Conservation (phyloP, 2,113 vertebrate genomes). For the Cettia cetti region DNA sequence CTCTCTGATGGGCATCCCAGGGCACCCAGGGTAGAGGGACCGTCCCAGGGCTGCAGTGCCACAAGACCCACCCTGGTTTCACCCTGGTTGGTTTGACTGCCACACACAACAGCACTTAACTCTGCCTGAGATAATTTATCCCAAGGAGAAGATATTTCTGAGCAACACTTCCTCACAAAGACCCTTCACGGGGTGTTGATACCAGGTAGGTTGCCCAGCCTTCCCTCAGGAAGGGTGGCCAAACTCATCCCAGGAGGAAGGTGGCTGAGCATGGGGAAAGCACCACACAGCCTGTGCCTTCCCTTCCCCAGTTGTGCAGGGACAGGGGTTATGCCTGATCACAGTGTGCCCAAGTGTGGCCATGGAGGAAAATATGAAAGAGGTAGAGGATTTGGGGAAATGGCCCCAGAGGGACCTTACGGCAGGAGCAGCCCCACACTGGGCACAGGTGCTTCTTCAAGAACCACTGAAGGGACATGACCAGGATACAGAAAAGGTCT, state of each 20-base stretch:
- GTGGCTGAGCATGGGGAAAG: neutral
- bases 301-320: neutral
- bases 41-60: neutral
- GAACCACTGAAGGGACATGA: neutral
- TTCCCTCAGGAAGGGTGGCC: fast-evolving
- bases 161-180: neutral
- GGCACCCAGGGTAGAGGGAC: neutral
- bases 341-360: fast-evolving
- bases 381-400: neutral
- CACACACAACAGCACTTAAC: neutral
- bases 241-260: fast-evolving
- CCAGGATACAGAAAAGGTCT: neutral
- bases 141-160: neutral
- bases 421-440: neutral
- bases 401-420: neutral
- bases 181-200: neutral
- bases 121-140: neutral
- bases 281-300: neutral
- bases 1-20: neutral
- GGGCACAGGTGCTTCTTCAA: neutral
- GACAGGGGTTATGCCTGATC: too few relatives aligned
- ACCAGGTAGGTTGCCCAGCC: neutral
- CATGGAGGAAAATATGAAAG: neutral
- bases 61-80: neutral
- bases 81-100: neutral